These are phyloP conservation scores for Notothenia coriiceps DNA, from an alignment of 2,113 vertebrate species.

Conservation along the genomic window DNA sequence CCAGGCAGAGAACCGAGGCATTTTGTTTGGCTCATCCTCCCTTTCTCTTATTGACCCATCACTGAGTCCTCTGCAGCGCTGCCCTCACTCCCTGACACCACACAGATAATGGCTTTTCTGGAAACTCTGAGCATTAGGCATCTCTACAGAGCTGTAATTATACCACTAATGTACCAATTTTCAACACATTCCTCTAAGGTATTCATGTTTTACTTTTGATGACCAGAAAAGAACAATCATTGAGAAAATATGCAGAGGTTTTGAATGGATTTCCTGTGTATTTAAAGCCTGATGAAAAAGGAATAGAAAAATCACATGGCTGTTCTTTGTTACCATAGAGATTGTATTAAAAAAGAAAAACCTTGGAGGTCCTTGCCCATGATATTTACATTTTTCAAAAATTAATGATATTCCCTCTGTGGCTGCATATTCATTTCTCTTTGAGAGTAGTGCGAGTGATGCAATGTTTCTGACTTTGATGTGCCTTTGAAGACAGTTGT, in stretches of 20 bases:
- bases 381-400: constrained; percentile 52
- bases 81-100: constrained; percentile 37
- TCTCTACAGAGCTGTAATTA: constrained; percentile 64
- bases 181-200: constrained; percentile 38
- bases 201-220: constrained; percentile 29
- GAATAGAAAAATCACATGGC: constrained; percentile 10
- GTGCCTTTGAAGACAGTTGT: constrained; percentile 33
- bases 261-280: constrained; percentile 10
- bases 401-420: constrained; percentile 44
- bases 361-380: constrained; percentile 47
- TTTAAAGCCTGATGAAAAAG: constrained; percentile 21
- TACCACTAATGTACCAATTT: constrained; percentile 55
- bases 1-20: constrained; percentile 24
- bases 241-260: constrained; percentile 6
- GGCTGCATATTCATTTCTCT: constrained; percentile 35
- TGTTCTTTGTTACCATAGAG: constrained; percentile 48
- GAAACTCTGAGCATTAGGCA: constrained; percentile 42
- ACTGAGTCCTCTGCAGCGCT: constrained; percentile 12
- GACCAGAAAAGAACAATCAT: constrained; percentile 8
- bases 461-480: constrained; percentile 48
- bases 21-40: constrained; percentile 55
- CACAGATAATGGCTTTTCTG: constrained; percentile 68
- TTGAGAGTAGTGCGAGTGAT: constrained; percentile 39
- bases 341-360: constrained; percentile 50
- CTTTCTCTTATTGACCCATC: constrained; percentile 60